phyloP scores from a whole-genome alignment of 2,797 vertebrate genomes.

The Choloepus didactylus region DNA sequence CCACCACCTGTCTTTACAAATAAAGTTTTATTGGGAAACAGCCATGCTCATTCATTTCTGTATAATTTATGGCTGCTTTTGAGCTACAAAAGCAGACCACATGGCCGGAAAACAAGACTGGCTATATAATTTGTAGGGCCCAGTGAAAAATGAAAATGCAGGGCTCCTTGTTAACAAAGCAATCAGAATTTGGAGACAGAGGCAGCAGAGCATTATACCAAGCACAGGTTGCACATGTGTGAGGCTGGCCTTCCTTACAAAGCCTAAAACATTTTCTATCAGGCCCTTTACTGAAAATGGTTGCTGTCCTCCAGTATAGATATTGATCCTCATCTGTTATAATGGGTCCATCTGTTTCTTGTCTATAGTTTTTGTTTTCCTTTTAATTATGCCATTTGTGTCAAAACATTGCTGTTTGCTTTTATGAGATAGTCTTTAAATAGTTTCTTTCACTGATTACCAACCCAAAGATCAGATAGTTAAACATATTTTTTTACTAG shows the following conservation, averaged over 20 bases:
- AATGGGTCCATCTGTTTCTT: background rate
- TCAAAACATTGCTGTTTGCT: background rate
- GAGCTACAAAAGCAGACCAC: background rate
- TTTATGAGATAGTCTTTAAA: slow-evolving; percentile 1
- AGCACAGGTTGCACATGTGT: background rate
- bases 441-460: background rate
- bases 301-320: background rate
- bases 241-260: background rate
- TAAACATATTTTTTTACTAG: slow-evolving; percentile 38
- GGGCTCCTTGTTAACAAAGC: background rate
- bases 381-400: background rate
- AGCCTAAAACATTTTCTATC: slow-evolving; percentile 7
- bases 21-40: background rate
- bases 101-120: background rate
- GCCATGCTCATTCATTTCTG: background rate
- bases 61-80: background rate
- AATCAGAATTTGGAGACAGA: background rate
- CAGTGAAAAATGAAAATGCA: background rate
- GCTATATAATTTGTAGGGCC: background rate
- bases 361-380: background rate
- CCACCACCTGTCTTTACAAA: background rate
- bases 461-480: background rate
- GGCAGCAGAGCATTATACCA: background rate
- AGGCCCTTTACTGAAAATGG: background rate
- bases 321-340: background rate